Evolutionary conservation across 1,140 invertebrate species (phyloP), one percentile per base, ranked within the genome.

Genomic region (Popillia japonica): DNA sequence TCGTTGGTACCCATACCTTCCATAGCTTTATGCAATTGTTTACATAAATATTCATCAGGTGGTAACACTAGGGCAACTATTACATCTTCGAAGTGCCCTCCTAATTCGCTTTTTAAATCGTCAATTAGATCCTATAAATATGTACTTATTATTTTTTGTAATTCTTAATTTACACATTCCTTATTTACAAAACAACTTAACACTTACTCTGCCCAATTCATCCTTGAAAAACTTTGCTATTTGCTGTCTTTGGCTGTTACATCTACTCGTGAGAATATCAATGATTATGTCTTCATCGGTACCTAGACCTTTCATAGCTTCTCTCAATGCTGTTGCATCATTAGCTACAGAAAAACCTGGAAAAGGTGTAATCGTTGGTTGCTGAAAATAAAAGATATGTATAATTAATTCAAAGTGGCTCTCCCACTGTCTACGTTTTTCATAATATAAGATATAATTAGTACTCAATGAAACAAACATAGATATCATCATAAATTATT

Each of bases 241-340:
- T 75, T 92, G 87, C 81, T 92, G 91, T 6, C 95, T 87, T 84
- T 95, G 94, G 0, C 81, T 83, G 82, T 92, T 93, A 34, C 90
- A 90, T 42, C 94, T 87, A 20, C 90, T 87, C 0, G 91, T 90
- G 6, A 95, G 85, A 22, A 95, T 90, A 55, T 93, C 90, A 73
- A 94, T 95, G 76, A 96, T 93, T 10, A 90, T 88, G 82, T 93
- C 89, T 86, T 95, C 94, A 83, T 95, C 92, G 0, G 94, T 95
- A 0, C 94, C 92, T 61, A 94, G 89, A 61, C 92, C 90, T 84
- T 94, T 92, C 93, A 96, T 95, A 0, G 95, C 94, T 34, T 88
- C 90, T 40, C 93, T 86, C 2, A 96, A 86, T 0, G 90, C 87
- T 80, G 90, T 90, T 1, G 92, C 94, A 87, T 95, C 94, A 81